Evolutionary conservation across 2,888 invertebrate species (phyloP).

Genomic region (Lasioglossum figueresi): DNA sequence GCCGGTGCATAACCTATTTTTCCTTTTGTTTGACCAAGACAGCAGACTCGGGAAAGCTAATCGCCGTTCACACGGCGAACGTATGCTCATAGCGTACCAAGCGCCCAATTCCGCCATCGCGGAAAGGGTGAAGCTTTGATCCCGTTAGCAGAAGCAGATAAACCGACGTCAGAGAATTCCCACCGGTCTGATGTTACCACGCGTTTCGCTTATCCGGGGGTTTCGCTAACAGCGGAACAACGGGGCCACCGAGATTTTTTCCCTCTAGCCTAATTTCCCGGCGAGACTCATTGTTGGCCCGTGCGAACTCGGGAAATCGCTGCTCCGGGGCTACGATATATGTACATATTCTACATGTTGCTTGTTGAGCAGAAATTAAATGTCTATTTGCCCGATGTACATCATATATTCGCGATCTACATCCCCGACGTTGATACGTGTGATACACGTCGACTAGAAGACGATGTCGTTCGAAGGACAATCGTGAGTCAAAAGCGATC

Average conservation of each 20-base stretch:
- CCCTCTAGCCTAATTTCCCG: not conserved
- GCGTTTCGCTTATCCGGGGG: not conserved
- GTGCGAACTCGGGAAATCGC: not conserved
- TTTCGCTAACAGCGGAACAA: conserved; percentile 2
- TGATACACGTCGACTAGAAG: not conserved
- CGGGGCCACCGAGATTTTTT: not conserved
- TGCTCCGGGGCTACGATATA: not conserved
- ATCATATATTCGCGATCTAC: not conserved
- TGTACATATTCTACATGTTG: not conserved
- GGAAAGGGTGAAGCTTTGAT: conserved; percentile 36
- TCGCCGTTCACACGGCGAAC: not conserved
- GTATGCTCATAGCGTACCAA: not conserved
- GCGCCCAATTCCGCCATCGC: not conserved
- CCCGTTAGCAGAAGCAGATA: conserved; percentile 24
- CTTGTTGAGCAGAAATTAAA: not conserved
- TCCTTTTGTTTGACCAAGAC: not conserved
- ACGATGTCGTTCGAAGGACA: not conserved
- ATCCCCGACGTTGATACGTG: not conserved
- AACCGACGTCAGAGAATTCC: conserved; percentile 19
- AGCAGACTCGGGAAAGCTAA: not conserved
- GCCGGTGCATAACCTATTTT: not conserved
- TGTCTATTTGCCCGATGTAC: not conserved
- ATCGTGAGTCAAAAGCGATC: not conserved
- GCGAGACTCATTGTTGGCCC: not conserved
- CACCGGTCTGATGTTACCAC: conserved; percentile 26